phyloP scores from a whole-genome alignment of 2,888 invertebrate species.

The Tenthredo livida region DNA sequence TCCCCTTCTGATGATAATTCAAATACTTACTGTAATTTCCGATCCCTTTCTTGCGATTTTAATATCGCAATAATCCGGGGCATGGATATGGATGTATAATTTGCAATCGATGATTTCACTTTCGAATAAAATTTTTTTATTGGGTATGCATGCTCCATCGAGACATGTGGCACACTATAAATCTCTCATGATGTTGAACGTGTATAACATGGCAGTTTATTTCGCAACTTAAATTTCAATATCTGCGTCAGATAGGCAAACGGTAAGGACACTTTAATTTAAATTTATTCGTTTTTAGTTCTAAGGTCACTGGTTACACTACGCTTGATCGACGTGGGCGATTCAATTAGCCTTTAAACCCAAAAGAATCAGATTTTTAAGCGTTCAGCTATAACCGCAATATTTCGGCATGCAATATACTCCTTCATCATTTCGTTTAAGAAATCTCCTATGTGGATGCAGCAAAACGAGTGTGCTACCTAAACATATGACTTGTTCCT shows the following conservation, averaged over 20 bases:
- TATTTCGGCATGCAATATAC: background rate
- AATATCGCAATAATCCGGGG: background rate
- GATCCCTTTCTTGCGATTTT: background rate
- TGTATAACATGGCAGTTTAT: background rate
- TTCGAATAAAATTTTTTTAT: background rate
- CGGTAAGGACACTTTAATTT: background rate
- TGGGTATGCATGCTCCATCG: background rate
- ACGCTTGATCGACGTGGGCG: background rate
- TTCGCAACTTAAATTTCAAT: background rate
- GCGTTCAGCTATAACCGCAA: background rate
- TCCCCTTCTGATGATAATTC: background rate
- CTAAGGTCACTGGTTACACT: background rate
- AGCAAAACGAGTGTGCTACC: no score
- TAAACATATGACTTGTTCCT: background rate
- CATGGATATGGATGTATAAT: background rate
- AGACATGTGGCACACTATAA: background rate
- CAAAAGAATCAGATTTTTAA: background rate
- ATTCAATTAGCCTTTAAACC: background rate
- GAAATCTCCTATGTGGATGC: background rate
- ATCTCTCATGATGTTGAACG: background rate
- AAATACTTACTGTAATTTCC: background rate
- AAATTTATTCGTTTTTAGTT: background rate
- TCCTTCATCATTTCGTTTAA: background rate
- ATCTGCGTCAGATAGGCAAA: background rate
- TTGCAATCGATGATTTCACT: background rate